Evolutionary conservation across 2,888 invertebrate species (phyloP).

Genomic region (Sarcophaga subvicina): DNA sequence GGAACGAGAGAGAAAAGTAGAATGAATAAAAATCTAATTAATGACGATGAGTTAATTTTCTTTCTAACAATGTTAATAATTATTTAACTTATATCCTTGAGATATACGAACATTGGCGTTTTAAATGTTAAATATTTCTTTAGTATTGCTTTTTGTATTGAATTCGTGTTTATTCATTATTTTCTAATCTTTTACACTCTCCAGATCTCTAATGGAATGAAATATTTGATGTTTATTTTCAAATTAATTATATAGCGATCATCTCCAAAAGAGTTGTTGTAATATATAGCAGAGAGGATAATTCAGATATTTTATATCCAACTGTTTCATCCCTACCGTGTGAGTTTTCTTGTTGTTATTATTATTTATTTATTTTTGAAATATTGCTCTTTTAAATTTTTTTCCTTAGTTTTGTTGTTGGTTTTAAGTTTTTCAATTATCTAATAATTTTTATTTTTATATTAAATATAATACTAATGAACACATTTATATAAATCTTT

Average conservation of each 20-base stretch:
- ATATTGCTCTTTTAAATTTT: constrained; percentile 61
- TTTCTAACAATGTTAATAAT: background rate
- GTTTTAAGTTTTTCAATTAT: constrained; percentile 54
- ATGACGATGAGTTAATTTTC: background rate
- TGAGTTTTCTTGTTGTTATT: constrained; percentile 74
- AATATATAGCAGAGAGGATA: background rate
- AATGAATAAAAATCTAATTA: background rate
- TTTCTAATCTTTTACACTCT: background rate
- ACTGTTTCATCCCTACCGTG: constrained; percentile 21
- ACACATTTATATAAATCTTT: constrained; percentile 76
- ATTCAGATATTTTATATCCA: background rate
- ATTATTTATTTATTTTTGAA: constrained; percentile 70
- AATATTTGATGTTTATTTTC: background rate
- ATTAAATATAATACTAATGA: constrained; percentile 78
- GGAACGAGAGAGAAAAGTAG: background rate
- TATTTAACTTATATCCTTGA: background rate
- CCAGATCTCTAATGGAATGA: background rate
- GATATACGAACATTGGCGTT: constrained; percentile 1
- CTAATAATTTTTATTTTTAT: constrained; percentile 62
- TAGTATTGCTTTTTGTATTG: background rate
- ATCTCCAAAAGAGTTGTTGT: no score
- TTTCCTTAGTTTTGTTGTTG: constrained; percentile 42
- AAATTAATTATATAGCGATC: no score
- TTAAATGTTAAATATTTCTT: background rate
- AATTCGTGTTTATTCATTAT: background rate